Conservation (phyloP, 2,888 invertebrate species). For the Agonopterix alstromeriana region DNA sequence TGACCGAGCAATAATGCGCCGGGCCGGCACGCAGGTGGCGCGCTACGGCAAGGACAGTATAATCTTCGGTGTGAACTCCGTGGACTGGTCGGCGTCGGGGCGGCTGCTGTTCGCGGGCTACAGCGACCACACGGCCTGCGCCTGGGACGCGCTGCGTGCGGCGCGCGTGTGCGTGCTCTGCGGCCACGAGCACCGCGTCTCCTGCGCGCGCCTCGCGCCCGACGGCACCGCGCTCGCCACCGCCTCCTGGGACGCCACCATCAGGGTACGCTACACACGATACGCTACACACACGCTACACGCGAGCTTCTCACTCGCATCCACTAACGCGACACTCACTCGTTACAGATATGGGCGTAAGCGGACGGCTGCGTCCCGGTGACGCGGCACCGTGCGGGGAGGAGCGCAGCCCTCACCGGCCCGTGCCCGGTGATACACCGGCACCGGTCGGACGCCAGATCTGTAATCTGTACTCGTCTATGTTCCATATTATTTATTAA, state of each 20-base stretch:
- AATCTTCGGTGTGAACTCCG: constrained; percentile 94
- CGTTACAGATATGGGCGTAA: constrained; percentile 42
- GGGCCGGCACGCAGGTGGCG: constrained; percentile 88
- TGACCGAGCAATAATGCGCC: too few relatives aligned
- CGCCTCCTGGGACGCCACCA: constrained; percentile 84
- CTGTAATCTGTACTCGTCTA: too few relatives aligned
- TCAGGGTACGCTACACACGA: constrained; percentile 82
- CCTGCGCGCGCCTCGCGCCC: constrained; percentile 92
- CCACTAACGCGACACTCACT: constrained; percentile 81
- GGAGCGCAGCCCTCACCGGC: background rate
- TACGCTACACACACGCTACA: constrained; percentile 78
- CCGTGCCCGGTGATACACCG: too few relatives aligned
- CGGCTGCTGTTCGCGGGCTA: constrained; percentile 98
- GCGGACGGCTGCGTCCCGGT: background rate
- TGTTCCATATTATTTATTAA: too few relatives aligned
- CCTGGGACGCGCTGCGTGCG: constrained; percentile 98
- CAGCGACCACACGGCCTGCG: constrained; percentile 98
- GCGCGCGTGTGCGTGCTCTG: constrained; percentile 92
- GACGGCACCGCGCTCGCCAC: constrained; percentile 97
- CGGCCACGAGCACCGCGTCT: constrained; percentile 95
- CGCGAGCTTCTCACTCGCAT: too few relatives aligned
- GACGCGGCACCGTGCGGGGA: background rate
- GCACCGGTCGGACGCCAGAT: too few relatives aligned
- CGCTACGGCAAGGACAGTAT: constrained; percentile 94
- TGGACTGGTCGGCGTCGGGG: constrained; percentile 97